Percentiles rank a stretch among this genome's conserved stretches.
Evolutionary conservation across 2,113 vertebrate species (phyloP).

Genomic region (Elephas maximus): DNA sequence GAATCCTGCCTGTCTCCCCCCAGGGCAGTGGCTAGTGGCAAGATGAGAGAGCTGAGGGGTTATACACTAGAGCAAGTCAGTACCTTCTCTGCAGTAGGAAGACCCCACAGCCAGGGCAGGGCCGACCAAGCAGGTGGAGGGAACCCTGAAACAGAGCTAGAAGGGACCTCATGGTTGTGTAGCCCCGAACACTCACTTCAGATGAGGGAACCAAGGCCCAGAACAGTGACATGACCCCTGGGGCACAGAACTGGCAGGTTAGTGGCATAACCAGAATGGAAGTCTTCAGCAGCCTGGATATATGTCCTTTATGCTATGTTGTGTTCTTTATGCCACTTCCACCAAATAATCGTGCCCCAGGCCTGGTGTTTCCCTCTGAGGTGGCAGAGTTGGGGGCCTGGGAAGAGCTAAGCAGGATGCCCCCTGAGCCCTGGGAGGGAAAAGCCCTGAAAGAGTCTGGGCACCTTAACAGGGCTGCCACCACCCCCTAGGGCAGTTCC

Average conservation of each 20-base stretch:
- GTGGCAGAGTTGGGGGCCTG: background rate
- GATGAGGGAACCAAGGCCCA: background rate
- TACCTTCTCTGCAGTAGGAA: background rate
- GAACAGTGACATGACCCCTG: background rate
- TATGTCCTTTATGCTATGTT: background rate
- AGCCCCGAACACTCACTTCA: background rate
- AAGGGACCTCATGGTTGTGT: background rate
- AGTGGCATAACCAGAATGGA: background rate
- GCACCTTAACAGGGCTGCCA: background rate
- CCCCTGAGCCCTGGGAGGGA: background rate
- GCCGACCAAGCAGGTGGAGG: background rate
- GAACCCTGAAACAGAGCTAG: background rate
- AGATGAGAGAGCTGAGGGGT: background rate
- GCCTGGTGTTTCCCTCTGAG: background rate
- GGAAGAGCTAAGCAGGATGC: background rate
- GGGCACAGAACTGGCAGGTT: background rate
- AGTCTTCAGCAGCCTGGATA: background rate
- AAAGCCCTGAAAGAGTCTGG: background rate
- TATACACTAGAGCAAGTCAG: background rate
- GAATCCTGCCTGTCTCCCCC: background rate
- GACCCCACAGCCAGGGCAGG: background rate
- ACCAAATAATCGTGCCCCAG: background rate
- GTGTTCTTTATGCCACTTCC: background rate
- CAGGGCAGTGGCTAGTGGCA: background rate
- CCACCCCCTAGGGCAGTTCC: background rate